Base-by-base conservation (phyloP, 2,888 invertebrate species). In the Andrena trimmerana region DNA sequence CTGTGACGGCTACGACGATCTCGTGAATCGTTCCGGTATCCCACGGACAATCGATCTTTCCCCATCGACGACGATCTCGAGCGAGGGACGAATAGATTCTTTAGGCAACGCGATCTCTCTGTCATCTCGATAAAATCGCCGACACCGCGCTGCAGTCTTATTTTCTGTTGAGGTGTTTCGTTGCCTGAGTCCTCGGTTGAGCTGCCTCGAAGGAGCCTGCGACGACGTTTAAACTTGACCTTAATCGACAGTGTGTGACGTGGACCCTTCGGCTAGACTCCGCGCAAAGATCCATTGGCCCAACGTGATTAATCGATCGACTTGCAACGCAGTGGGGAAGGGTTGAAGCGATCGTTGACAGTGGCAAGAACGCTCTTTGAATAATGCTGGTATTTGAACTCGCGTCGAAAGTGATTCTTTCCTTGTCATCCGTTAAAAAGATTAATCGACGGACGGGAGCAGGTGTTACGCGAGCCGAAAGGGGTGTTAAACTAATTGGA, bases 401-500 rank as follows among this genome's bases (percentile, higher is more conserved):
- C 69, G 65, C 3, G 78, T 29, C 62, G n/a, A 5, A 13, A 50
- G 63, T 48, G 78, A 79, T 77, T 57, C 33, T 48, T 76, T 16
- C 31, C 63, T 48, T 54, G 78, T 66, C 66, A 27, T 24, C 66
- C 33, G 50, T 65, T 60, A 42, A 54, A 31, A 27, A 65, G 81
- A 81, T 73, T 79, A 73, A 73, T 63, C 36, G 71, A 48, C 29
- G 33, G 62, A 1, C 29, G 13, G 10, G 62, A 60, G 62, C 60
- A 73, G 73, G 68, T 74, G 71, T 36, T 33, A 54, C 31, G 36
- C 2, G 62, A n/a, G 13, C 24, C 59, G 16, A n/a, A 36, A 60
- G 29, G 52, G 66, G 48, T 63, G 72, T 72, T 63, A 29, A 72
- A 50, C 29, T 82, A 79, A 82, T 79, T 82, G 74, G 52, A 69